Evolutionary conservation across 2,888 invertebrate genomes (phyloP).

Genomic region (Blomia tropicalis): DNA sequence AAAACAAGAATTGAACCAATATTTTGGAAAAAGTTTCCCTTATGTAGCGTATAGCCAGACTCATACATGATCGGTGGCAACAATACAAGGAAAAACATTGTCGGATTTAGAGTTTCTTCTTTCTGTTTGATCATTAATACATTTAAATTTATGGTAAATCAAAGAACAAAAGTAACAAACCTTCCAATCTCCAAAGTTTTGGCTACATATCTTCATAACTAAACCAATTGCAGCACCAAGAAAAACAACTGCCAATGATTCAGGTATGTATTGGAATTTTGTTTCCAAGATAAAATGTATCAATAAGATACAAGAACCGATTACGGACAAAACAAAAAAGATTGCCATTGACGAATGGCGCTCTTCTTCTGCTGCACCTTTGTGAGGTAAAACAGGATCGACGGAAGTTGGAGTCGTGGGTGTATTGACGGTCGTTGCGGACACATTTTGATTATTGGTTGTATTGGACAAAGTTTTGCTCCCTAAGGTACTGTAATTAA

Average conservation of each 20-base stretch:
- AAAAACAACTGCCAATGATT: constrained; percentile 90
- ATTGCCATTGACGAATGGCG: constrained; percentile 92
- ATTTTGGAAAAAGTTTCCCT: constrained; percentile 65
- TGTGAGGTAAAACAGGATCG: constrained; percentile 49
- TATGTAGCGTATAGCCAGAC: constrained; percentile 94
- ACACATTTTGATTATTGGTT: constrained; percentile 42
- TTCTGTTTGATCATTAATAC: constrained; percentile 52
- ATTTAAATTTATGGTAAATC: too few relatives aligned
- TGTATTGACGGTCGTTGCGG: constrained; percentile 23
- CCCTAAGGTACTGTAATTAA: not conserved
- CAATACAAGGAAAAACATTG: constrained; percentile 87
- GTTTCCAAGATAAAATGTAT: constrained; percentile 89
- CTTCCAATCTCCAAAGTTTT: constrained; percentile 77
- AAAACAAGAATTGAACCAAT: constrained; percentile 96
- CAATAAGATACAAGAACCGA: constrained; percentile 74
- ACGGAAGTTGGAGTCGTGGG: constrained; percentile 31
- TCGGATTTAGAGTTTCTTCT: constrained; percentile 94
- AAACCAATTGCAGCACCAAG: constrained; percentile 83
- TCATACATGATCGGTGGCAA: constrained; percentile 98
- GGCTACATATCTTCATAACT: constrained; percentile 69
- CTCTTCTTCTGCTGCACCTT: constrained; percentile 83
- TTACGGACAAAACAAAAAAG: constrained; percentile 87
- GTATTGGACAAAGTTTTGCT: not conserved
- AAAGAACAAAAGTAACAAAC: constrained; percentile 35
- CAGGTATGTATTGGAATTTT: constrained; percentile 88